Conservation (phyloP, 2,113 vertebrate species). For the Pseudopipra pipra region DNA sequence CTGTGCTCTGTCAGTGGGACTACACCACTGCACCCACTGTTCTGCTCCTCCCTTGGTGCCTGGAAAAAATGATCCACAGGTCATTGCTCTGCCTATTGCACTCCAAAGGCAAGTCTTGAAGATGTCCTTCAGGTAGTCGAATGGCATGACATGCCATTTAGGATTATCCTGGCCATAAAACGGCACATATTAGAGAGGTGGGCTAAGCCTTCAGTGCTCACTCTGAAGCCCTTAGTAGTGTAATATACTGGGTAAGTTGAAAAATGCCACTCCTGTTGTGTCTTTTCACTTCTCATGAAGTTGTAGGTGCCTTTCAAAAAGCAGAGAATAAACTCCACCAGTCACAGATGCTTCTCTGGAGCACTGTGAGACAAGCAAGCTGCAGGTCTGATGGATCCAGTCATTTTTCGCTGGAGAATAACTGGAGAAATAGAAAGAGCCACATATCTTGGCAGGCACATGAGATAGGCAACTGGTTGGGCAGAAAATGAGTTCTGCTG, state of each 20-base stretch:
- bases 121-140: not conserved
- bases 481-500: not conserved
- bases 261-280: not conserved
- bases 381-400: not conserved
- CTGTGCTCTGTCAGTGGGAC: not conserved
- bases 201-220: not conserved
- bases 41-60: not conserved
- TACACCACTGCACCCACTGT: not conserved
- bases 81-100: not conserved
- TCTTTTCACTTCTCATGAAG: not conserved
- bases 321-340: not conserved
- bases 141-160: rapidly evolving
- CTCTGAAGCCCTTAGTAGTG: not conserved
- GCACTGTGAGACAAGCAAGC: not conserved
- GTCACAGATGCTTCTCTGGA: not conserved
- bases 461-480: not conserved
- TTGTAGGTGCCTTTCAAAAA: not conserved
- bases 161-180: not conserved
- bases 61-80: not conserved
- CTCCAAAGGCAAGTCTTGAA: not conserved
- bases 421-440: not conserved
- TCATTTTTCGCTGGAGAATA: not conserved
- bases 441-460: not conserved
- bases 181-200: rapidly evolving
- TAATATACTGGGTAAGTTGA: not conserved